Conservation (phyloP, 1,140 invertebrate species). For the Amphibalanus amphitrite region DNA sequence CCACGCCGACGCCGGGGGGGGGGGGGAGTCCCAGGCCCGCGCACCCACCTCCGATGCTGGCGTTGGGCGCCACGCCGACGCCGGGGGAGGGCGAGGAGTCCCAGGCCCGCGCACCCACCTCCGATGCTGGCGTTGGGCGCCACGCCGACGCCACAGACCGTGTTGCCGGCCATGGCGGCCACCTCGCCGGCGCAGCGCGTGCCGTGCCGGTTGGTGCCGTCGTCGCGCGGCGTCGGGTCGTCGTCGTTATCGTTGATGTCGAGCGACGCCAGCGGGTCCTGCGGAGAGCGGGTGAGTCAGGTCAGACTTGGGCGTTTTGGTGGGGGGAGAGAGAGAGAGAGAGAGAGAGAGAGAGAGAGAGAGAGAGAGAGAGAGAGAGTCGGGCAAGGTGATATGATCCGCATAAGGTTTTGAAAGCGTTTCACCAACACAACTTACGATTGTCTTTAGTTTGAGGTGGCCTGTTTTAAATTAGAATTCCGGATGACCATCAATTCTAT, state of each 20-base stretch:
- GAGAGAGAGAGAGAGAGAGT: not conserved
- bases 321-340: conserved; percentile 5
- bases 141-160: conserved; percentile 80
- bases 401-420: too few species aligned
- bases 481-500: too few species aligned
- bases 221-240: conserved; percentile 90
- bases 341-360: conserved; percentile 7
- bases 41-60: conserved; percentile 67
- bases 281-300: conserved; percentile 12
- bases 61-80: conserved; percentile 82
- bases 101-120: conserved; percentile 43
- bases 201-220: conserved; percentile 85
- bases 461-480: too few species aligned
- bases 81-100: too few species aligned
- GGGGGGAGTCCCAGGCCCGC: too few species aligned
- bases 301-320: too few species aligned
- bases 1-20: too few species aligned
- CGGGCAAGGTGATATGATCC: not conserved
- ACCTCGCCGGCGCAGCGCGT: conserved; percentile 86
- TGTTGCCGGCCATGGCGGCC: conserved; percentile 77
- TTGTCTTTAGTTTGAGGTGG: too few species aligned
- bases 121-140: conserved; percentile 86
- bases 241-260: conserved; percentile 93
- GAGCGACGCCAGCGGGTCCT: conserved; percentile 82
- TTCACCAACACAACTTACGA: too few species aligned